Base-by-base conservation (phyloP, 1,140 invertebrate genomes). In the Andricus grossulariae region DNA sequence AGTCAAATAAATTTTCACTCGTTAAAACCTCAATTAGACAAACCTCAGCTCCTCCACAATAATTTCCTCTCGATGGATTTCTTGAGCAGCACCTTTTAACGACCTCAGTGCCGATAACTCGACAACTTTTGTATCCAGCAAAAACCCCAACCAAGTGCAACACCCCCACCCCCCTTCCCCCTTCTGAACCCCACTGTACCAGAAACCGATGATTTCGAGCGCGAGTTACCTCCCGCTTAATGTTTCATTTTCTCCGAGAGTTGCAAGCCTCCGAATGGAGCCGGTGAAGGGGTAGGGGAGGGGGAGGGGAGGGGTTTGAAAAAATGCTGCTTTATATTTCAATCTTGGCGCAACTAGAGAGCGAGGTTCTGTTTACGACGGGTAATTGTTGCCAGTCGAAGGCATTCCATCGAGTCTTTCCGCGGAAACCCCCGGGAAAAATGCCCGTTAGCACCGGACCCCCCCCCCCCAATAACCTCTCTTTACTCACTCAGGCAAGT, bases 351-450 rank as follows among this genome's bases (percentile, higher is more conserved):
- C 75, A 77, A 72, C 32, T 74, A 73, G 74, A 71, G 70, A 51
- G 25, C 57, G 60, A 72, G 75, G 74, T 72, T 71, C 50, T 73
- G 78, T 89, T 88, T 87, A 88, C 85, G 86, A 89, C 83, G 79
- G 81, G 82, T 88, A 88, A 90, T 88, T 88, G 85, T 88, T 87
- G 82, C 74, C 80, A 82, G 78, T 83, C 83, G 83, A 87, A 84
- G 76, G 82, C 81, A 86, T 87, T 88, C 81, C 75, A 77, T 76
- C 80, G 74, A 79, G 75, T 75, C 83, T 79, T 85, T 88, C 78
- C 83, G 75, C 78, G 85, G 81, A 88, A 89, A 86, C 78, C 73
- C 74, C 80, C 73, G 81, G 76, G 79, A 87, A 88, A 87, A 88
- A 85, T 85, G 76, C 78, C 79, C 79, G 57, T 39, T 66, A 66